Evolutionary conservation across 2,888 invertebrate genomes (phyloP).

Genomic region (Phragmatobia fuliginosa): DNA sequence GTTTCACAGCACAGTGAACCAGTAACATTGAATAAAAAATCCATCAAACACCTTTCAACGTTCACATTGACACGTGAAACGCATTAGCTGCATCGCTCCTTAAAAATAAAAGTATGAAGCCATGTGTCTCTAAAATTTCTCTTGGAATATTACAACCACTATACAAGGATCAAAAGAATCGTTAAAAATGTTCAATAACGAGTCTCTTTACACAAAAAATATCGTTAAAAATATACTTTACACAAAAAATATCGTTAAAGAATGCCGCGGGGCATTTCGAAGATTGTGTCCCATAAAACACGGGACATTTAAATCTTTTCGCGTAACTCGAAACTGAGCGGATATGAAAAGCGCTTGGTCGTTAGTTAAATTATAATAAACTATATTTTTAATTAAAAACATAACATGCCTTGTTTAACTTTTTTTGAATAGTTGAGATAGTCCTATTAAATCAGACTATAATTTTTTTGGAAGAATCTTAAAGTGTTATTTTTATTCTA

Average conservation of each 20-base stretch:
- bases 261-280: slow-evolving; percentile 37
- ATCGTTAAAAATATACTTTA: slow-evolving; percentile 28
- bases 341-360: slow-evolving; percentile 17
- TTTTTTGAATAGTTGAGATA: not conserved
- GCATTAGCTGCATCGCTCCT: slow-evolving; percentile 37
- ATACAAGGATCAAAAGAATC: slow-evolving; percentile 72
- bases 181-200: slow-evolving; percentile 63
- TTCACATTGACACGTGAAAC: slow-evolving; percentile 38
- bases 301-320: slow-evolving; percentile 27
- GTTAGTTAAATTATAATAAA: slow-evolving; percentile 15
- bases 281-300: slow-evolving; percentile 40
- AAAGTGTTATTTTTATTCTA: not conserved
- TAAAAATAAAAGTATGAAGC: slow-evolving; percentile 43
- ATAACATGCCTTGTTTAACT: slow-evolving; percentile 3
- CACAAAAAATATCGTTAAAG: slow-evolving; percentile 38
- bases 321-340: slow-evolving; percentile 22
- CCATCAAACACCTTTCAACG: slow-evolving; percentile 24
- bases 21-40: slow-evolving; percentile 22
- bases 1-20: slow-evolving; percentile 8
- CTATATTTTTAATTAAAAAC: slow-evolving; percentile 19
- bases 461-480: not conserved
- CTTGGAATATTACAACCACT: slow-evolving; percentile 67
- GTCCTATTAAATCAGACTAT: not conserved
- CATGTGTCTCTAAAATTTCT: slow-evolving; percentile 47
- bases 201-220: slow-evolving; percentile 43